Percentiles rank a stretch among this genome's conserved stretches.
phyloP scores from a whole-genome alignment of 2,113 vertebrate species.

The Pimephales promelas region DNA sequence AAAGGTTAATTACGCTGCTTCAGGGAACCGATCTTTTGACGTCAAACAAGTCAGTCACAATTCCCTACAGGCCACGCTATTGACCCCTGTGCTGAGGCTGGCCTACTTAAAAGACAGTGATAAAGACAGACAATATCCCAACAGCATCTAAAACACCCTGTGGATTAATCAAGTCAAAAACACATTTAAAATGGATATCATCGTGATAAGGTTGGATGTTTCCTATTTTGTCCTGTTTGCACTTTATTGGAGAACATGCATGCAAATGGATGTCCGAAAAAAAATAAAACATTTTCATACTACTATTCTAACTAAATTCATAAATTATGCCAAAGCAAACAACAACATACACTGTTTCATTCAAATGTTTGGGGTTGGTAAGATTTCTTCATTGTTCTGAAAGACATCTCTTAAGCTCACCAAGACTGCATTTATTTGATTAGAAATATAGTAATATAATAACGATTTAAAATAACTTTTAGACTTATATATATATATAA shows the following conservation, averaged over 20 bases:
- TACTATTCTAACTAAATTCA: background rate
- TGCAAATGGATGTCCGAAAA: background rate
- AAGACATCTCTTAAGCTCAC: background rate
- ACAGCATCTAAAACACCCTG: constrained; percentile 2
- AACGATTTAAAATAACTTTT: background rate
- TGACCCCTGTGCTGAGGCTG: constrained; percentile 26
- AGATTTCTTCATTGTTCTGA: background rate
- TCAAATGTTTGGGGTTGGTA: background rate
- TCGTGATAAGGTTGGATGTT: too few species aligned
- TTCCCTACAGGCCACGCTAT: constrained; percentile 16
- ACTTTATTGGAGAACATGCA: background rate
- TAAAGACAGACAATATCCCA: constrained; percentile 9
- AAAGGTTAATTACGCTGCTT: constrained; percentile 41
- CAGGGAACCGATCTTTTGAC: constrained; percentile 25
- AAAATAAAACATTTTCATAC: too few species aligned
- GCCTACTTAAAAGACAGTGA: constrained; percentile 24
- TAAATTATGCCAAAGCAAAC: background rate
- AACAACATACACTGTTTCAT: background rate
- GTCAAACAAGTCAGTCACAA: constrained; percentile 34
- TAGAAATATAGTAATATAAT: background rate
- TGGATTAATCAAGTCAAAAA: background rate
- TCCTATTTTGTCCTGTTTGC: background rate
- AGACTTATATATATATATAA: too few species aligned
- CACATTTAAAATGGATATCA: too few species aligned
- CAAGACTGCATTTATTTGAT: too few species aligned